Evolutionary conservation across 2,113 vertebrate species (phyloP).

Genomic region (Gallinago undulata): DNA sequence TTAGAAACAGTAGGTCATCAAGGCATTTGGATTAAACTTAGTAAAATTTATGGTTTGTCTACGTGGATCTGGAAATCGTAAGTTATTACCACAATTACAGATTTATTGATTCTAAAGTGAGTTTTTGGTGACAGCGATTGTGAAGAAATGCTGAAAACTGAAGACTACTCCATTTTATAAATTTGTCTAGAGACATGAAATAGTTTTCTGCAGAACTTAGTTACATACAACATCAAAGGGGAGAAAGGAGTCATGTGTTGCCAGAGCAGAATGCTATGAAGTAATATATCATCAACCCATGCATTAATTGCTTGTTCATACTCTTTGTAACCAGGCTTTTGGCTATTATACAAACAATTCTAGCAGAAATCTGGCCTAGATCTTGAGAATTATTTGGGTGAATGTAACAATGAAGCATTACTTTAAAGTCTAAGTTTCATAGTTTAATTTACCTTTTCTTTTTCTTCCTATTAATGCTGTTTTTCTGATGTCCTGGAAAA

Average conservation of each 20-base stretch:
- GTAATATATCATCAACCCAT: not conserved
- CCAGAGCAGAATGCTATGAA: not conserved
- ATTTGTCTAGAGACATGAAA: not conserved
- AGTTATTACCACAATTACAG: not conserved
- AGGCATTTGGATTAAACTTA: not conserved
- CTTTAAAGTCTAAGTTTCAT: not conserved
- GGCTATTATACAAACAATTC: not conserved
- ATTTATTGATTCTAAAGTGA: not conserved
- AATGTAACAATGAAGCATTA: not conserved
- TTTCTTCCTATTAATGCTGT: not conserved
- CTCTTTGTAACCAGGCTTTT: not conserved
- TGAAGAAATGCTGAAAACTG: not conserved
- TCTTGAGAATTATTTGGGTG: not conserved
- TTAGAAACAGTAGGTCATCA: not conserved
- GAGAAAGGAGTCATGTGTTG: not conserved
- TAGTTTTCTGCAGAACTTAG: not conserved
- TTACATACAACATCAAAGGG: not conserved
- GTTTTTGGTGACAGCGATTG: not conserved
- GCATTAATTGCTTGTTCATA: not conserved
- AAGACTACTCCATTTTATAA: not conserved
- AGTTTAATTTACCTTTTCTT: not conserved
- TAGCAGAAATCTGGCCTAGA: not conserved
- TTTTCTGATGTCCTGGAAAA: not conserved
- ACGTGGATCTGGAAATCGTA: not conserved
- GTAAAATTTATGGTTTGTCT: not conserved